phyloP scores from a whole-genome alignment of 1,140 invertebrate genomes.

The Orius insidiosus region DNA sequence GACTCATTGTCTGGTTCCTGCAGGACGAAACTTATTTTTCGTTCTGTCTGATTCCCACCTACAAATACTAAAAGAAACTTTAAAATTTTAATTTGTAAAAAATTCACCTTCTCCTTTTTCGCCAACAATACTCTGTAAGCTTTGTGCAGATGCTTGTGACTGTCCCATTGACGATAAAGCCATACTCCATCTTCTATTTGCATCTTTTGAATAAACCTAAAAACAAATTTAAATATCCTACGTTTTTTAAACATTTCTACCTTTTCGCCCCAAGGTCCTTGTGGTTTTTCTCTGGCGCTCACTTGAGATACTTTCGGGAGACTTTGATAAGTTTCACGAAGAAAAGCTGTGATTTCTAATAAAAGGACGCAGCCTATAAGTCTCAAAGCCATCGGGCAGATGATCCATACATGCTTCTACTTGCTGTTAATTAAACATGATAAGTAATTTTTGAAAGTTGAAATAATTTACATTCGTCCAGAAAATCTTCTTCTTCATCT shows the following conservation, averaged over 20 bases:
- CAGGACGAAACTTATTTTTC: constrained; percentile 93
- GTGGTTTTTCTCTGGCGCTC: constrained; percentile 47
- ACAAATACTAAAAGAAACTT: constrained; percentile 7
- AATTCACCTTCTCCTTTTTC: constrained; percentile 42
- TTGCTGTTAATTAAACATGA: constrained; percentile 38
- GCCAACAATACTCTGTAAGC: constrained; percentile 72
- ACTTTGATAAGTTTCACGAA: constrained; percentile 75
- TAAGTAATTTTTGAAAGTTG: constrained; percentile 3
- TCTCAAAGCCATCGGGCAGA: constrained; percentile 83
- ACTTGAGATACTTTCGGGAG: constrained; percentile 42
- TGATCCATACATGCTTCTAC: constrained; percentile 66
- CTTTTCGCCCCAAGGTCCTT: constrained; percentile 24
- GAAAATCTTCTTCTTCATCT: constrained; percentile 95
- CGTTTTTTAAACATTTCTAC: too few species aligned
- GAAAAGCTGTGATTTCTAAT: constrained; percentile 90
- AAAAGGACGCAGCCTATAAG: constrained; percentile 84
- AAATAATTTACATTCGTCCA: constrained; percentile 96
- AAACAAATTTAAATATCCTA: constrained; percentile 8
- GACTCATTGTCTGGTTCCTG: constrained; percentile 89
- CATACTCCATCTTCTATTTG: constrained; percentile 78
- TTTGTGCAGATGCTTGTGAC: constrained; percentile 78
- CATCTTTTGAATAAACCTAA: constrained; percentile 30
- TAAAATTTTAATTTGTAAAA: neutral
- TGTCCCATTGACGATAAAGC: constrained; percentile 81
- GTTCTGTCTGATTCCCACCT: constrained; percentile 31